A percentile compares a stretch with the other conserved stretches of the same genome.
phyloP scores from a whole-genome alignment of 2,888 invertebrate species.

The Apamea epomidion region DNA sequence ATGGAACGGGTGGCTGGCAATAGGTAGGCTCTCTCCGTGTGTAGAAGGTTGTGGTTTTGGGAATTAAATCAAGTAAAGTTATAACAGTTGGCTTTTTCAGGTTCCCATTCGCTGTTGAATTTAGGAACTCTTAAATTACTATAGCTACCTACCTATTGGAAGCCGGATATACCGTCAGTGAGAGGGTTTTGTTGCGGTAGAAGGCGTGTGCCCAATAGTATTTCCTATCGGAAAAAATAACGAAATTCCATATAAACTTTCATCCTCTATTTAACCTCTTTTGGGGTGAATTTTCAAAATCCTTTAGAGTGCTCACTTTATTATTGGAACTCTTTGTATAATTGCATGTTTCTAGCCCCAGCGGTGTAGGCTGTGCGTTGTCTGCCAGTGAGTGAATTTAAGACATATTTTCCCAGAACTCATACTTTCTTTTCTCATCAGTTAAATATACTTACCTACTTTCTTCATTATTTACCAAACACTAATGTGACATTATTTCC shows the following conservation, averaged over 20 bases:
- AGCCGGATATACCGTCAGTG: neutral
- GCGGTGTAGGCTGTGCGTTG: neutral
- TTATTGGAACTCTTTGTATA: neutral
- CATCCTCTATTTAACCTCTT: neutral
- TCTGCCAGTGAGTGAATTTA: neutral
- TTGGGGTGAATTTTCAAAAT: neutral
- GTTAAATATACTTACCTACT: neutral
- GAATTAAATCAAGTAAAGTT: neutral
- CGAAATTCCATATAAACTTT: neutral
- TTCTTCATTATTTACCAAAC: slow-evolving; percentile 29
- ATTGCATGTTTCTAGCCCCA: no score
- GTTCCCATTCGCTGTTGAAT: neutral
- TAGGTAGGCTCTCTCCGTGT: neutral
- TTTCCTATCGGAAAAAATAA: neutral
- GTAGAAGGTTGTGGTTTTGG: neutral
- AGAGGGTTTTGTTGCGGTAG: neutral
- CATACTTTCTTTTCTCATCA: neutral
- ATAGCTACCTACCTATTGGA: neutral
- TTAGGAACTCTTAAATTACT: neutral
- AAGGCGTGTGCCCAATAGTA: neutral
- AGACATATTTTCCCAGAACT: neutral
- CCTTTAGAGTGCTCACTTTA: neutral
- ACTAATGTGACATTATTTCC: slow-evolving; percentile 17
- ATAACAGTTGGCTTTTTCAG: neutral
- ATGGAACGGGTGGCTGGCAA: neutral